Evolutionary conservation across 2,113 vertebrate genomes (phyloP), one percentile per base, ranked within the genome.

Genomic region (Petaurus breviceps): DNA sequence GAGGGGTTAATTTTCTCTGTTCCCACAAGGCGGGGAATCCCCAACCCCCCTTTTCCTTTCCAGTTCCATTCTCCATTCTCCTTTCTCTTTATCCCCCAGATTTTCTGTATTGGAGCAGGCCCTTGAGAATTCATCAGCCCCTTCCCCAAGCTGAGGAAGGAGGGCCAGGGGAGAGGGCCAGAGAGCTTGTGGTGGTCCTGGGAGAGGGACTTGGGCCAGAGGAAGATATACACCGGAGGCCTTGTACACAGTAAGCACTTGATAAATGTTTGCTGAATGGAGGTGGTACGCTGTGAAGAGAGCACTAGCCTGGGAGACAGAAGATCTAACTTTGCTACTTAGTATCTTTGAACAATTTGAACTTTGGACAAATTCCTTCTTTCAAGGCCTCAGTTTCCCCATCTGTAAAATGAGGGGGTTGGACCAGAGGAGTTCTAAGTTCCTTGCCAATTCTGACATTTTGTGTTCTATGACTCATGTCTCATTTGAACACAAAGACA

Each of bases 1-100:
- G 97, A 97, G 96, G 95, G 94, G 97, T 96, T 94, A 90, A 96
- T 96, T 84, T 92, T 90, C 47, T 84, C 95, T 0, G 94, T 94
- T 94, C 84, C 94, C 97, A 97, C 96, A 94, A 97, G 96, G 97
- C 97, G 97, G 96, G 98, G 98, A 98, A 98, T 97, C 97, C 98
- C 97, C 97, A 11, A 50, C 25, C 94, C 47, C 54, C 25, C 90
- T 43, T 84, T n/a, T 7, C 68, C 95, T 96, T 93, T 50, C 91
- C 96, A 84, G 97, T 97, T 97, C 97, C 97, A 96, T 97, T 97
- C 97, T 96, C 95, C 49, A 92, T 94, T 96, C 94, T 55, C 97
- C 23, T 26, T 16, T 43, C 68, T 96, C 97, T 97, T 97, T 97
- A 97, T 97, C 93, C 92, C 94, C 92, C 90, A 96, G 98, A 98